Percentiles rank a stretch among this genome's conserved stretches.
Evolutionary conservation across 2,888 invertebrate genomes (phyloP).

Genomic region (Mythimna pallens): DNA sequence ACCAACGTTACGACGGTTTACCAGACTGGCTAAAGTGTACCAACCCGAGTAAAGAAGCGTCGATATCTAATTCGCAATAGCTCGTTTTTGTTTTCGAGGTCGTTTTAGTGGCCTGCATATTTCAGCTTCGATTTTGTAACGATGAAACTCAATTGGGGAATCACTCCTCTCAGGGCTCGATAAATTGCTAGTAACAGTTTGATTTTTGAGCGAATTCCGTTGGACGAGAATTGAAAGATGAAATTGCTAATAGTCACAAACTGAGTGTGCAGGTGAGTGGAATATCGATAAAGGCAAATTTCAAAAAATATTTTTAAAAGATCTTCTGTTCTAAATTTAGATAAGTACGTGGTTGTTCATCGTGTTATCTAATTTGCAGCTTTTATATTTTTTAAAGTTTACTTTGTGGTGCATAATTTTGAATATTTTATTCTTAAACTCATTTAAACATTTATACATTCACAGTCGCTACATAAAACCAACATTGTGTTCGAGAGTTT

Average conservation of each 20-base stretch:
- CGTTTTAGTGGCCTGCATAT: constrained; percentile 32
- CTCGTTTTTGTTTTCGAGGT: constrained; percentile 38
- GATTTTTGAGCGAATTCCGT: constrained; percentile 33
- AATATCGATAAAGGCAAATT: neutral
- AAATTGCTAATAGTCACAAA: constrained; percentile 24
- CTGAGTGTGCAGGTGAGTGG: neutral
- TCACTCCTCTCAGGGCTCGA: constrained; percentile 18
- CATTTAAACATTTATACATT: constrained; percentile 18
- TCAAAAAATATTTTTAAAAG: neutral
- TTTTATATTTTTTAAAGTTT: constrained; percentile 10
- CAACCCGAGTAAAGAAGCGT: neutral
- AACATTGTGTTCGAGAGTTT: constrained; percentile 53
- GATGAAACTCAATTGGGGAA: constrained; percentile 32
- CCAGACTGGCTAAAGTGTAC: neutral
- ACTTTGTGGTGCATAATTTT: constrained; percentile 10
- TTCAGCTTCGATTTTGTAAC: constrained; percentile 30
- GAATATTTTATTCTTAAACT: neutral
- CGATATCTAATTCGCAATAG: constrained; percentile 21
- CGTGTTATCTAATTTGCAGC: constrained; percentile 2
- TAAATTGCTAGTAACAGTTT: constrained; percentile 35
- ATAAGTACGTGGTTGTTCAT: neutral
- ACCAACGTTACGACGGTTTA: neutral
- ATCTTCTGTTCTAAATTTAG: constrained; percentile 1
- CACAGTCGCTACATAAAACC: constrained; percentile 42
- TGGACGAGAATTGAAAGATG: constrained; percentile 14